Conservation (phyloP, 2,797 vertebrate genomes). For the Intellagama lesueurii region DNA sequence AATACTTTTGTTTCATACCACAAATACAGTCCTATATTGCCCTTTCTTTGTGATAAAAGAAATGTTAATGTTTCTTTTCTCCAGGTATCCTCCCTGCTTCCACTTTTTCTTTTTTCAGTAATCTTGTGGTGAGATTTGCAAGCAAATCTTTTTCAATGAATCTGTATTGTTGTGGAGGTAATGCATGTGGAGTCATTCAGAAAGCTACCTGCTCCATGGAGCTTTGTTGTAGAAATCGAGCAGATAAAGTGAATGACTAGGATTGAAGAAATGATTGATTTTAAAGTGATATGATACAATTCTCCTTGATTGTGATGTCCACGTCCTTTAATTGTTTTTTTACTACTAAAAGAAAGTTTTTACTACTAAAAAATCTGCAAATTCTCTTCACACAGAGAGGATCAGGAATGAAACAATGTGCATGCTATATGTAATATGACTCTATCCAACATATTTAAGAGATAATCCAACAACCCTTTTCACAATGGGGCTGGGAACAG, state of each 20-base stretch:
- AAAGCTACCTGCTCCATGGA: background rate
- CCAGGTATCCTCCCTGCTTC: too few relatives aligned
- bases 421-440: background rate
- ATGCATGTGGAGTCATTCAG: background rate
- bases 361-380: background rate
- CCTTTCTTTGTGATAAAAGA: background rate
- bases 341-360: background rate
- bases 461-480: background rate
- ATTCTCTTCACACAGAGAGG: background rate
- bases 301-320: too few relatives aligned
- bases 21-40: background rate
- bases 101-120: background rate
- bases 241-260: background rate
- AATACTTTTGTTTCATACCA: background rate
- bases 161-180: background rate
- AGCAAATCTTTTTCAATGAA: background rate
- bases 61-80: background rate
- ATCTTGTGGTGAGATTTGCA: background rate
- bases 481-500: background rate
- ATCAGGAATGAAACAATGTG: background rate
- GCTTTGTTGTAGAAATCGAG: background rate
- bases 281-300: background rate
- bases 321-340: background rate
- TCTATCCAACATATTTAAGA: background rate
- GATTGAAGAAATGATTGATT: background rate